A percentile compares a stretch with the other conserved stretches of the same genome.
phyloP scores from a whole-genome alignment of 2,113 vertebrate species.

The Sylvilagus bachmani region DNA sequence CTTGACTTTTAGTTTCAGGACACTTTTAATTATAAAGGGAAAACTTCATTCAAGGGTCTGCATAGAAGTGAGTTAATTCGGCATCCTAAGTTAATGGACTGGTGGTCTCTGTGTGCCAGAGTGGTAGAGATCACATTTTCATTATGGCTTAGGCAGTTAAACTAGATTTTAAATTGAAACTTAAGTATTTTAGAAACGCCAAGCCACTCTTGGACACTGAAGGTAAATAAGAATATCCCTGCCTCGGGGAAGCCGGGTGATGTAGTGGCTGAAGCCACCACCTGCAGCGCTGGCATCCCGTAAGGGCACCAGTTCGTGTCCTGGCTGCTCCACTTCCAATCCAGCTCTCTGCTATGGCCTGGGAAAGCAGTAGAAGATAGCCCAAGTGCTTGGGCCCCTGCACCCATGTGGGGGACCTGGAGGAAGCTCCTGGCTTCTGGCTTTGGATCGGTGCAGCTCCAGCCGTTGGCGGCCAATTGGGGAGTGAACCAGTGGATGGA shows the following conservation, averaged over 20 bases:
- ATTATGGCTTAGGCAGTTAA: not conserved
- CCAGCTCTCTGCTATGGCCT: no score
- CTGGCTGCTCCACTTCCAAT: no score
- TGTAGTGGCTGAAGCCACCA: no score
- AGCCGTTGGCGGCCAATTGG: no score
- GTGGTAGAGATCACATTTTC: not conserved
- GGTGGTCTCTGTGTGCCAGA: not conserved
- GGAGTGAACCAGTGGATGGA: no score
- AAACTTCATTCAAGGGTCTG: conserved; percentile 8
- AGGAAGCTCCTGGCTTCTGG: no score
- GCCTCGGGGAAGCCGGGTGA: not conserved
- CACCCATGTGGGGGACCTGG: no score
- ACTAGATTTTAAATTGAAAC: not conserved
- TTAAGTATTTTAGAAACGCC: not conserved
- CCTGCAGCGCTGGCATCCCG: no score
- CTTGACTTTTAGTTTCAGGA: conserved; percentile 11
- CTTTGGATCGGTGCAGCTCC: no score
- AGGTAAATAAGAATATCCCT: not conserved
- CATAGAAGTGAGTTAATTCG: conserved; percentile 37
- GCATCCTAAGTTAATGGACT: not conserved
- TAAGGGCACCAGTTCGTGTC: no score
- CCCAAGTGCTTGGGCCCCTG: no score
- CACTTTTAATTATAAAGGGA: conserved; percentile 54
- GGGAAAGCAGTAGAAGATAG: no score
- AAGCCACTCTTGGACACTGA: not conserved